Base-by-base conservation (phyloP, 2,888 invertebrate genomes). In the Drosophila rubida region DNA sequence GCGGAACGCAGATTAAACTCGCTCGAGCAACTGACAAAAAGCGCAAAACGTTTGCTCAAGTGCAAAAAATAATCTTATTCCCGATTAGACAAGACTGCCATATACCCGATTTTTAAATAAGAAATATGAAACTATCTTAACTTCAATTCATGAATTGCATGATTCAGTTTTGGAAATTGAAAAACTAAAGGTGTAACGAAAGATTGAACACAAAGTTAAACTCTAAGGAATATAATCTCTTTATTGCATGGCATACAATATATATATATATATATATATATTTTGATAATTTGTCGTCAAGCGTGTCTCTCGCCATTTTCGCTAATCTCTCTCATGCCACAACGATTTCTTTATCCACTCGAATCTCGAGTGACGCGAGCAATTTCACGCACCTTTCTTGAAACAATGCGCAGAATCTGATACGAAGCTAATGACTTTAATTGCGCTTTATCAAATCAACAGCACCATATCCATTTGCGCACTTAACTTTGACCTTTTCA, bases 401-500 rank as follows among this genome's bases (percentile, higher is more conserved):
- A n/a, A 14, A 9, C 14, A 11, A 37, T 13, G 22, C 13, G 8
- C 7, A 2, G 9, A 22, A 49, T 22, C 32, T 22, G 22, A 49
- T 5, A 22, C 2, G 9, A 49, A 41, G 16, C 16, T 14, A 42
- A 23, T 37, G 11, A 37, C 35, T 23, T 13, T 37, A 16, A 53
- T 13, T 58, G 6, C 22, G 8, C 35, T 45, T 23, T 19, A 61
- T 55, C n/a, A 61, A 48, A 42, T 61, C 25, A 53, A 61, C 39
- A 16, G 4, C 8, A 22, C 9, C 44, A 44, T 8, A 50, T 14
- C 14, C 23, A 7, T 19, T 19, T 39, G 48, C 39, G 50, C 35
- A 19, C 62, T 25, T 37, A 65, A 75, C 71, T 69, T 79, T 85
- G 80, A 82, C 80, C 83, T 85, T 77, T 71, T 35, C 27, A 25